Evolutionary conservation across 1,140 invertebrate genomes (phyloP).

Genomic region (Drosophila kepulauana): DNA sequence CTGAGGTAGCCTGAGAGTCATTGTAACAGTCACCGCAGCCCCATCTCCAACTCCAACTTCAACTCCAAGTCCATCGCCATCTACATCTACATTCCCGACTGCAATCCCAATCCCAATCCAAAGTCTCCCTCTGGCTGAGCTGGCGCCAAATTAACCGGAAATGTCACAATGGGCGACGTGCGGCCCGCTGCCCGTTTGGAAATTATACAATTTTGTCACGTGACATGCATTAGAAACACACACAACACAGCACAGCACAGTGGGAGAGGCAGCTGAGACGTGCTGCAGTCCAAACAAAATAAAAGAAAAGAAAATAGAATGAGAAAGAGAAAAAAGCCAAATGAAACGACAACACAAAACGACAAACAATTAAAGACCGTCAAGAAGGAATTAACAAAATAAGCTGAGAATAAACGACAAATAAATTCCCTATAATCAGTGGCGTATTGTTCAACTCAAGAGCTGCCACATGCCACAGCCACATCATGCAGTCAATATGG

Average conservation of each 20-base stretch:
- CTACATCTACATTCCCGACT: neutral
- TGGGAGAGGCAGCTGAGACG: conserved; percentile 49
- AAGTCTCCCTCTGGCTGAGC: conserved; percentile 55
- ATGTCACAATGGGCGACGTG: conserved; percentile 82
- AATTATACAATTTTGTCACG: conserved; percentile 84
- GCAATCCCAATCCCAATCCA: neutral
- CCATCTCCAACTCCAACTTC: neutral
- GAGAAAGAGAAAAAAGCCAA: conserved; percentile 1
- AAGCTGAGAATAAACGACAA: conserved; percentile 15
- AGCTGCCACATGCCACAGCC: neutral
- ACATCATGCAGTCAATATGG: neutral
- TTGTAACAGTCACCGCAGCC: neutral
- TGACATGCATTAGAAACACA: conserved; percentile 78
- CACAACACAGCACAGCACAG: conserved; percentile 15
- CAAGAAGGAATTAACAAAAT: conserved; percentile 60
- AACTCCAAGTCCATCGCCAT: neutral
- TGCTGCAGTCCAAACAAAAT: conserved; percentile 55
- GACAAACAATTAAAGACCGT: conserved; percentile 74
- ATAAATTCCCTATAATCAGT: conserved; percentile 31
- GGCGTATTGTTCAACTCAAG: neutral
- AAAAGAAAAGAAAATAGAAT: too few relatives aligned
- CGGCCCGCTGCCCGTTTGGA: conserved; percentile 76
- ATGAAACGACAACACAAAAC: conserved; percentile 42
- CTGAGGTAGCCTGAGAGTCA: conserved; percentile 26
- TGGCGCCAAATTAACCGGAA: conserved; percentile 83